Evolutionary conservation across 92 coral and sea anemone genomes (phyloP), one percentile per base, ranked within the genome.

Genomic region (Zoanthus solanderi): DNA sequence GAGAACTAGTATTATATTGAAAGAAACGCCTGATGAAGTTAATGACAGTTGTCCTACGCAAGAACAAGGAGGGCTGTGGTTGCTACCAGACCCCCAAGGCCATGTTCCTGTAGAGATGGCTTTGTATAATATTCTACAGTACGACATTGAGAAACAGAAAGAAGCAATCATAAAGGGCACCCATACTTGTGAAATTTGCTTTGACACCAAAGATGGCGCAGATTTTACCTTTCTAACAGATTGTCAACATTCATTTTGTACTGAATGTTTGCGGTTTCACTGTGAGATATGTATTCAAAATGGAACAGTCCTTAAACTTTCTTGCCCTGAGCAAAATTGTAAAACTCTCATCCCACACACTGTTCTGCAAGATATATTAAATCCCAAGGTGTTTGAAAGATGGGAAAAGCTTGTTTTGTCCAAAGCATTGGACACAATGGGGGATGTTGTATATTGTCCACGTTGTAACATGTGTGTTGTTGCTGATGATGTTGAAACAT

Each of bases 381-480:
- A 90, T 23, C 88, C 89, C 0, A 94, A 97, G 67, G 88, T 78
- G 71, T 94, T 87, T 77, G 88, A 83, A 37, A 94, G 98, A 71
- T 97, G 98, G 98, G 99, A 97, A 68, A 89, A 90, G 28, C 94
- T 97, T 1, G 89, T 94, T 13, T 85, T 95, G 2, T 90, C 89
- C 76, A 96, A 91, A 84, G 93, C 98, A 5, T 90, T 97, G 54
- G 99, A 97, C 58, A 82, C 88, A 16, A 97, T 97, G 99, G 83
- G 87, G 5, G 99, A 97, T 75, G 73, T 97, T 10, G 91, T 92
- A 9, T 97, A 97, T 83, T 97, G 99, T 72, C 99, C 99, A 14
- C 87, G 99, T 12, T 97, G 99, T 69, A 95, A 94, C 85, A 71
- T 83, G 13, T 95, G 95, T 23, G 99, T 94, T 17, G 90, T 97